phyloP scores from a whole-genome alignment of 2,888 invertebrate genomes.

The Rosalia funebris region DNA sequence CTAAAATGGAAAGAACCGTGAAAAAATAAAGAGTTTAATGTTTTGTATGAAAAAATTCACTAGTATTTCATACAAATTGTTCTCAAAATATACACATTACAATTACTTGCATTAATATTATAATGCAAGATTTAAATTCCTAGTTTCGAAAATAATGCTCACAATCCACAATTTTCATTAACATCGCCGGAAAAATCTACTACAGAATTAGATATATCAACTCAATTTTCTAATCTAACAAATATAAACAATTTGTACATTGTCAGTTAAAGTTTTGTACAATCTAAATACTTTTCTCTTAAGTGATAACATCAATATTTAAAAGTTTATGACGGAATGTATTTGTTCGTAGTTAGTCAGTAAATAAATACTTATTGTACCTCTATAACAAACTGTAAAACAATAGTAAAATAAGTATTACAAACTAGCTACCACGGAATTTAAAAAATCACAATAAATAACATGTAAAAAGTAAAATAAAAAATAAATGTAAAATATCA shows the following conservation, averaged over 20 bases:
- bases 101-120: too few species aligned
- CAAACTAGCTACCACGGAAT: conserved; percentile 35
- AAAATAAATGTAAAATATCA: conserved; percentile 39
- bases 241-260: conserved; percentile 43
- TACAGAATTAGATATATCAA: conserved; percentile 8
- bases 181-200: neutral
- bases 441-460: conserved; percentile 41
- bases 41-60: too few species aligned
- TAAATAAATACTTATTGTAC: conserved; percentile 35
- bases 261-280: conserved; percentile 38
- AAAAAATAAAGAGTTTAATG: too few species aligned
- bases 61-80: too few species aligned
- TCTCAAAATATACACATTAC: too few species aligned
- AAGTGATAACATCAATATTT: conserved; percentile 25
- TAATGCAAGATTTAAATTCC: too few species aligned
- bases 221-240: conserved; percentile 24
- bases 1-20: too few species aligned
- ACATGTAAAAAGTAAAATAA: conserved; percentile 31
- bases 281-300: conserved; percentile 29
- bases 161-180: neutral
- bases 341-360: conserved; percentile 38
- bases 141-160: too few species aligned
- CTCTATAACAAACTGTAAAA: conserved; percentile 25
- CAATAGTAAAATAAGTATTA: conserved; percentile 37
- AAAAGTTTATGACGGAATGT: conserved; percentile 36